A percentile compares a stretch with the other conserved stretches of the same genome.
phyloP scores from a whole-genome alignment of 2,113 vertebrate genomes.

The Periophthalmus modestus region DNA sequence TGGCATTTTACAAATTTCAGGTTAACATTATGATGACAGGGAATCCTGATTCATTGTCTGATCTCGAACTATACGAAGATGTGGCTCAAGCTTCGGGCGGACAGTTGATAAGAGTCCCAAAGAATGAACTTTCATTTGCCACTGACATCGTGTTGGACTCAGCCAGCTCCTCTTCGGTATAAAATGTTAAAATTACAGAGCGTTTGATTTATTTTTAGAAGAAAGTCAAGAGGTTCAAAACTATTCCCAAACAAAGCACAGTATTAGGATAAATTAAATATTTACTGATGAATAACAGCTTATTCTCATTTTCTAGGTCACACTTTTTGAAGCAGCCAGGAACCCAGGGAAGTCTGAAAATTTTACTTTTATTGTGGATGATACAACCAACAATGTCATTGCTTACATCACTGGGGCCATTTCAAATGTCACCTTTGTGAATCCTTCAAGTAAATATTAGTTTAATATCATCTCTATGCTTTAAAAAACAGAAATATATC shows the following conservation, averaged over 20 bases:
- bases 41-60: background rate
- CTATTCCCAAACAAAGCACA: too few relatives aligned
- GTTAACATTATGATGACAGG: slow-evolving; percentile 42
- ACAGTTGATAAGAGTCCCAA: slow-evolving; percentile 33
- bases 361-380: slow-evolving; percentile 39
- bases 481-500: background rate
- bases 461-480: background rate
- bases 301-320: slow-evolving; percentile 22
- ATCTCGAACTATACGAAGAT: slow-evolving; percentile 29
- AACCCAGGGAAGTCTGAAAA: slow-evolving; percentile 19
- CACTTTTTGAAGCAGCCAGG: slow-evolving; percentile 30
- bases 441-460: slow-evolving; percentile 27
- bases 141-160: slow-evolving; percentile 28
- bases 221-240: too few relatives aligned
- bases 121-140: slow-evolving; percentile 20
- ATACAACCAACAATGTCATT: slow-evolving; percentile 34
- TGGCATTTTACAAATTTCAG: slow-evolving; percentile 12
- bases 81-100: slow-evolving; percentile 50
- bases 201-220: too few relatives aligned
- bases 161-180: slow-evolving; percentile 32
- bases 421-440: slow-evolving; percentile 27
- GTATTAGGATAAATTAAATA: background rate
- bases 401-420: slow-evolving; percentile 35
- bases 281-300: background rate
- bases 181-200: too few relatives aligned